Evolutionary conservation across 2,797 vertebrate genomes (phyloP).

Genomic region (Falco biarmicus): DNA sequence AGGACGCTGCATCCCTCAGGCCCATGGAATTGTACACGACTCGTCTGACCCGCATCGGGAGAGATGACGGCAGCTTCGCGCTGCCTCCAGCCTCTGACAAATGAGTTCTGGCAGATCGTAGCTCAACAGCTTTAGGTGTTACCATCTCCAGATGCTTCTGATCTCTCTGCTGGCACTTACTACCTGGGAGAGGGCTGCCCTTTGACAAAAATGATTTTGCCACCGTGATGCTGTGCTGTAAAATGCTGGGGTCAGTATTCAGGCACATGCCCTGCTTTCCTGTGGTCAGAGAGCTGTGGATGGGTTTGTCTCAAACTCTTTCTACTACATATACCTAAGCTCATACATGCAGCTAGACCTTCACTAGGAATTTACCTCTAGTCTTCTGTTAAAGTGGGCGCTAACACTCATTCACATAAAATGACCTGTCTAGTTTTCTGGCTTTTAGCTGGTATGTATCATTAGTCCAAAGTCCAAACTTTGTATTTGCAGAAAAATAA

Average conservation of each 20-base stretch:
- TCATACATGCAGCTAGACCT: neutral
- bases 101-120: conserved; percentile 21
- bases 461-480: neutral
- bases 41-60: neutral
- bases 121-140: conserved; percentile 34
- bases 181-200: neutral
- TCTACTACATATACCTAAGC: neutral
- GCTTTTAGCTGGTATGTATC: neutral
- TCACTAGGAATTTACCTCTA: neutral
- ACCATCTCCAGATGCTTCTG: conserved; percentile 26
- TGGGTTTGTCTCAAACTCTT: neutral
- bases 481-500: neutral
- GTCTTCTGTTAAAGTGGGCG: neutral
- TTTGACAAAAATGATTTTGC: neutral
- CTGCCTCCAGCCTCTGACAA: neutral
- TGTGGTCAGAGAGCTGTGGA: neutral
- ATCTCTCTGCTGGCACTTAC: neutral
- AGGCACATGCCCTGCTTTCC: neutral
- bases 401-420: neutral
- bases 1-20: neutral
- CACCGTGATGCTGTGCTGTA: neutral
- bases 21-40: neutral
- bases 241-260: neutral
- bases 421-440: neutral
- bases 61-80: neutral